Evolutionary conservation across 1,140 invertebrate genomes (phyloP).

Genomic region (Eufriesea mexicana): DNA sequence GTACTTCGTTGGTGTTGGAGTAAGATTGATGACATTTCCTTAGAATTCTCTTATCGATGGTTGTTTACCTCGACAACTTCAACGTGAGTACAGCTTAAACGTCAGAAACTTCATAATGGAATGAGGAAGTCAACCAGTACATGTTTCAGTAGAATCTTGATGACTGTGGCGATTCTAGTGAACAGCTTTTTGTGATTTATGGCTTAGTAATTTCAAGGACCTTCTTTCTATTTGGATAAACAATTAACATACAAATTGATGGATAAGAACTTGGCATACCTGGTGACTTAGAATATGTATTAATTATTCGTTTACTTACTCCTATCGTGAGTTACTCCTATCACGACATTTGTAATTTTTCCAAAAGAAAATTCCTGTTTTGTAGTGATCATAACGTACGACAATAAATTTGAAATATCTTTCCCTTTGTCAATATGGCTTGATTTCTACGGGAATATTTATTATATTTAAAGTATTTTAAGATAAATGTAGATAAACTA

Average conservation of each 20-base stretch:
- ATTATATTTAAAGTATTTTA: too few relatives aligned
- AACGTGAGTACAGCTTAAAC: not conserved
- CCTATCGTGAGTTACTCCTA: too few relatives aligned
- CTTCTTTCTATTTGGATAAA: not conserved
- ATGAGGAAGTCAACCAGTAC: not conserved
- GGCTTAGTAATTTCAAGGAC: not conserved
- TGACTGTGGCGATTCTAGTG: not conserved
- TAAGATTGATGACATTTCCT: not conserved
- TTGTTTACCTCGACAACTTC: not conserved
- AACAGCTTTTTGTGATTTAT: not conserved
- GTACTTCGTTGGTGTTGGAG: too few relatives aligned
- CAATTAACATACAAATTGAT: not conserved
- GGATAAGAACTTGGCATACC: not conserved
- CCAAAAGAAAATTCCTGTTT: too few relatives aligned
- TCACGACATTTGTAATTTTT: too few relatives aligned
- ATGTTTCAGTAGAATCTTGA: constrained; percentile 10
- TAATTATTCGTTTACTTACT: too few relatives aligned
- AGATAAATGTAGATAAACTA: too few relatives aligned
- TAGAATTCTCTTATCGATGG: not conserved
- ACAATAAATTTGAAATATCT: too few relatives aligned
- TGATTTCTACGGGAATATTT: too few relatives aligned
- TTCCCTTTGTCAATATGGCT: too few relatives aligned
- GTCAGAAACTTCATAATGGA: not conserved
- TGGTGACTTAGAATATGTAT: too few relatives aligned
- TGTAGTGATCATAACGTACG: too few relatives aligned